Percentiles rank a stretch among this genome's conserved stretches.
Evolutionary conservation across 2,113 vertebrate genomes (phyloP).

Genomic region (Petrocephalus microphthalmus): DNA sequence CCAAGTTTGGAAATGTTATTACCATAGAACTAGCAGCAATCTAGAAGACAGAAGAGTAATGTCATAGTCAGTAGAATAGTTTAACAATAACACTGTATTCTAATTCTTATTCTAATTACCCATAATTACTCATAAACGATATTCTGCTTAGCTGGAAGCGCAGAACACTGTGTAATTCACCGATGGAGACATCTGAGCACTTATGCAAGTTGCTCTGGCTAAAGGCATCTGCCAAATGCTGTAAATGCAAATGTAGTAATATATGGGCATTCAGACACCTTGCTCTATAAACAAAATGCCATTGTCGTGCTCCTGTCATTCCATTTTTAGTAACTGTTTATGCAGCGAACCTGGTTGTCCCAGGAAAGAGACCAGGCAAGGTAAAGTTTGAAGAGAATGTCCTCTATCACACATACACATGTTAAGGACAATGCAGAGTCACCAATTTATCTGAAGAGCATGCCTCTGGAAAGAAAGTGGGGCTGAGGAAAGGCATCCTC

Average conservation of each 20-base stretch:
- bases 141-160: neutral
- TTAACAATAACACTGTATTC: neutral
- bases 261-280: neutral
- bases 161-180: neutral
- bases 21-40: neutral
- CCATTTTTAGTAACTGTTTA: constrained; percentile 5
- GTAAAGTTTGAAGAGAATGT: neutral
- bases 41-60: neutral
- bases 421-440: neutral
- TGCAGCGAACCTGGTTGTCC: neutral
- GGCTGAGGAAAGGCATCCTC: neutral
- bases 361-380: neutral
- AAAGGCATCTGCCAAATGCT: no score
- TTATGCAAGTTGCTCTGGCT: no score
- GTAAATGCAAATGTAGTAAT: neutral
- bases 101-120: neutral
- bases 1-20: neutral
- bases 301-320: neutral
- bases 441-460: neutral
- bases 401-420: neutral
- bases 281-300: neutral
- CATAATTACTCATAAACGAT: neutral
- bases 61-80: neutral
- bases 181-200: no score
- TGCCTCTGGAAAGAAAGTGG: neutral